Percentiles rank a stretch among this genome's conserved stretches.
phyloP scores from a whole-genome alignment of 2,888 invertebrate species.

The Hololepta plana region DNA sequence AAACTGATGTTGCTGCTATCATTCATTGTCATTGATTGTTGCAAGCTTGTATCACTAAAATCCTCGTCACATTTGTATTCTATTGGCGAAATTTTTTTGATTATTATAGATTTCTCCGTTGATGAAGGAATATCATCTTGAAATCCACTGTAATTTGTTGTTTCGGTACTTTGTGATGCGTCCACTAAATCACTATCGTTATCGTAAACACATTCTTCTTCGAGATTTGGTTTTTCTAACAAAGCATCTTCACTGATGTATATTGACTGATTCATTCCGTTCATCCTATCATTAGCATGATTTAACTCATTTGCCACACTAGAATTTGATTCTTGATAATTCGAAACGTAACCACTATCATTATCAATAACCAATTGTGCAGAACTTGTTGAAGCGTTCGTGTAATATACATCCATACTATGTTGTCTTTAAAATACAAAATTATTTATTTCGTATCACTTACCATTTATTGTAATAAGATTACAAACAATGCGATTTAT shows the following conservation, averaged over 20 bases:
- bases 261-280: slow-evolving; percentile 11
- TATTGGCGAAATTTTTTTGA: too few relatives aligned
- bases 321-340: slow-evolving; percentile 21
- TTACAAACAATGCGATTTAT: too few relatives aligned
- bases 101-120: too few relatives aligned
- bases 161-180: slow-evolving; percentile 9
- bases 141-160: slow-evolving; percentile 13
- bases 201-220: slow-evolving; percentile 1
- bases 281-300: slow-evolving; percentile 8
- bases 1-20: slow-evolving; percentile 8
- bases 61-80: too few relatives aligned
- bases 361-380: slow-evolving; percentile 19
- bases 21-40: too few relatives aligned
- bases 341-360: slow-evolving; percentile 26
- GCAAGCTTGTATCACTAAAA: too few relatives aligned
- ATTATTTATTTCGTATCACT: too few relatives aligned
- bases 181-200: background rate
- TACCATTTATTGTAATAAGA: too few relatives aligned
- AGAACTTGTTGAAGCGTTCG: too few relatives aligned
- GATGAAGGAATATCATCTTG: too few relatives aligned
- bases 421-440: too few relatives aligned
- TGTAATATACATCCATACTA: too few relatives aligned
- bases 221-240: slow-evolving; percentile 17
- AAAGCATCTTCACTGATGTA: slow-evolving; percentile 22
- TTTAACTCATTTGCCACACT: slow-evolving; percentile 11